Evolutionary conservation across 2,888 invertebrate species (phyloP).

Genomic region (Alcis repandata): DNA sequence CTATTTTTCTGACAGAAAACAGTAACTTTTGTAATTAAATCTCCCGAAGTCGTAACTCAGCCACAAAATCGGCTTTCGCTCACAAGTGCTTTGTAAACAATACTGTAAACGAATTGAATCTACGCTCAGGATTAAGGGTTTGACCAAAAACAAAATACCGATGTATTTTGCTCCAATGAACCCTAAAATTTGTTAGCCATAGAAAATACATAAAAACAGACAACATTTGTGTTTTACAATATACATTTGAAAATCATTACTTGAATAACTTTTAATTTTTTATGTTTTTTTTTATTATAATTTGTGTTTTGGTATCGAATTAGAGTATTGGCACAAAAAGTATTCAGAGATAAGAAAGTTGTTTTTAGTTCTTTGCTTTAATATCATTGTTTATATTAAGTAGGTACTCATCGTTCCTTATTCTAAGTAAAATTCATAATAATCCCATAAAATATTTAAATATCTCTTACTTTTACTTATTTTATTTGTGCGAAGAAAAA

Average conservation of each 20-base stretch:
- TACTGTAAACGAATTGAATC: conserved; percentile 1
- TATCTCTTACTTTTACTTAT: neutral
- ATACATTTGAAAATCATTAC: too few species aligned
- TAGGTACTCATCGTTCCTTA: neutral
- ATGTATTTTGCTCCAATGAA: too few species aligned
- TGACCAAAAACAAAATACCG: neutral
- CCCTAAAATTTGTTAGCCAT: too few species aligned
- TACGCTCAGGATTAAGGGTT: neutral
- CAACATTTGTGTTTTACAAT: too few species aligned
- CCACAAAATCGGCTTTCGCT: neutral
- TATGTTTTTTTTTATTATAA: too few species aligned
- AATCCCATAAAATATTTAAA: conserved; percentile 18
- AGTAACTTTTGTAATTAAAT: neutral
- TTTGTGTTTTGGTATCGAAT: too few species aligned
- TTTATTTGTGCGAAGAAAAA: conserved; percentile 20
- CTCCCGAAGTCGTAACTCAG: neutral
- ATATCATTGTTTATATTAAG: neutral
- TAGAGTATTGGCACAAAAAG: conserved; percentile 6
- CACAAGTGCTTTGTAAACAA: neutral
- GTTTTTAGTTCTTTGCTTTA: neutral
- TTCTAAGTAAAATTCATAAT: conserved; percentile 14
- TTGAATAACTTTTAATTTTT: too few species aligned
- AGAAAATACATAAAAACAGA: too few species aligned
- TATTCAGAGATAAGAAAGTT: neutral
- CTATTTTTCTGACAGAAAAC: neutral